phyloP scores from a whole-genome alignment of 2,797 vertebrate genomes.

The Pteropus rufus region DNA sequence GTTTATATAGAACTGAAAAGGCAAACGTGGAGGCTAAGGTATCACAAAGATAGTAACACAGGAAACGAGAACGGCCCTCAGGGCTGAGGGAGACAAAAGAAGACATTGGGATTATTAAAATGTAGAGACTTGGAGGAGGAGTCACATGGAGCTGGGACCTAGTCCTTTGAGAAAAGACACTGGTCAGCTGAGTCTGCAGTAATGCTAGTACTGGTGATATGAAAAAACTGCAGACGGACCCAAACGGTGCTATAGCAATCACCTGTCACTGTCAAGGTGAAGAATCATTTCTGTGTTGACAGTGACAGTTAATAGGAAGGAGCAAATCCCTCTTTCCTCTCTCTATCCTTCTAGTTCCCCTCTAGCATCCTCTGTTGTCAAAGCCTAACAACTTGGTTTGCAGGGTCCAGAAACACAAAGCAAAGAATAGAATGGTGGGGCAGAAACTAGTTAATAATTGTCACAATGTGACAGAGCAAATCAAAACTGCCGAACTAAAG shows the following conservation, averaged over 20 bases:
- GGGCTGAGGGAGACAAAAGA: neutral
- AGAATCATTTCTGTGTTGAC: neutral
- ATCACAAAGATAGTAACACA: neutral
- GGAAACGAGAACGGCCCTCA: neutral
- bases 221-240: neutral
- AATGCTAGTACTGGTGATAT: neutral
- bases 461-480: neutral
- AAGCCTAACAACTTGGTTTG: neutral
- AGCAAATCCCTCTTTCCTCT: neutral
- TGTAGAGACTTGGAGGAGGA: neutral
- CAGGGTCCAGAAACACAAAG: neutral
- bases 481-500: neutral
- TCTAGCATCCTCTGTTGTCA: neutral
- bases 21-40: neutral
- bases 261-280: neutral
- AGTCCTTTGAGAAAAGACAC: neutral
- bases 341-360: neutral
- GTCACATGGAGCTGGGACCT: neutral
- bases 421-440: neutral
- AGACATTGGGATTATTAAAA: neutral
- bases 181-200: neutral
- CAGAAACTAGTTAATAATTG: neutral
- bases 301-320: neutral
- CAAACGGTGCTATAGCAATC: neutral
- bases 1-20: neutral